Conservation (phyloP, 2,113 vertebrate species). For the Sceloporus tristichus region DNA sequence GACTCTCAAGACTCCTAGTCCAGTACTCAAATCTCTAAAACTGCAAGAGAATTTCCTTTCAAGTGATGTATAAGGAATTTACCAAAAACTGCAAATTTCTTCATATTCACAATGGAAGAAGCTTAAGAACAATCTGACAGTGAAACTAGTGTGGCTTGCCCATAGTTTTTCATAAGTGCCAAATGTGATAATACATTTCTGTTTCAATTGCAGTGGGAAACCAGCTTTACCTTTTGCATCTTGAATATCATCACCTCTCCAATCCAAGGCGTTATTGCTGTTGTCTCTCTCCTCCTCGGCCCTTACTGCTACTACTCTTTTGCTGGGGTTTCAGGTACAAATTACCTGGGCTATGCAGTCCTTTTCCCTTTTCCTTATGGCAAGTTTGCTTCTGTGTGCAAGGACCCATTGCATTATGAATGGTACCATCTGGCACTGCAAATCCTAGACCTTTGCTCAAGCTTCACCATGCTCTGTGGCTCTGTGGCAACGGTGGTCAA, state of each 20-base stretch:
- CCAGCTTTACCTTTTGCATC: slow-evolving; percentile 61
- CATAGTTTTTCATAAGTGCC: neutral
- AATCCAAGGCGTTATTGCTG: slow-evolving; percentile 65
- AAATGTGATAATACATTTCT: slow-evolving; percentile 59
- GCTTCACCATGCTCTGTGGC: slow-evolving; percentile 40
- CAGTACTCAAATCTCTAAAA: too few species aligned
- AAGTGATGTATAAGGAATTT: neutral
- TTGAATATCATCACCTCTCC: slow-evolving; percentile 54
- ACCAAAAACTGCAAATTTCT: neutral
- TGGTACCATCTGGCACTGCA: slow-evolving; percentile 62
- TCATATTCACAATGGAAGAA: neutral
- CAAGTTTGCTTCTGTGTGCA: slow-evolving; percentile 55
- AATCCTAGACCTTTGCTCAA: slow-evolving; percentile 6
- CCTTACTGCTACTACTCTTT: slow-evolving; percentile 61
- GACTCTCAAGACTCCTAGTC: too few species aligned
- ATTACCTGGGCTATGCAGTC: slow-evolving; percentile 52
- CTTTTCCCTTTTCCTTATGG: slow-evolving; percentile 60
- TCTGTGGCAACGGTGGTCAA: slow-evolving; percentile 48
- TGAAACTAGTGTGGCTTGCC: too few species aligned
- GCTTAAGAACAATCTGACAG: neutral
- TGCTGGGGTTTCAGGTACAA: slow-evolving; percentile 62
- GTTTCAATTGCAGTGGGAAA: slow-evolving; percentile 72
- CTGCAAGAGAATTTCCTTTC: neutral
- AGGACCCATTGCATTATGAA: slow-evolving; percentile 41
- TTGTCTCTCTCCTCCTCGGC: slow-evolving; percentile 67